These are phyloP conservation scores for Rana temporaria DNA, from an alignment of 2,113 vertebrate genomes.

Conservation along the genomic window DNA sequence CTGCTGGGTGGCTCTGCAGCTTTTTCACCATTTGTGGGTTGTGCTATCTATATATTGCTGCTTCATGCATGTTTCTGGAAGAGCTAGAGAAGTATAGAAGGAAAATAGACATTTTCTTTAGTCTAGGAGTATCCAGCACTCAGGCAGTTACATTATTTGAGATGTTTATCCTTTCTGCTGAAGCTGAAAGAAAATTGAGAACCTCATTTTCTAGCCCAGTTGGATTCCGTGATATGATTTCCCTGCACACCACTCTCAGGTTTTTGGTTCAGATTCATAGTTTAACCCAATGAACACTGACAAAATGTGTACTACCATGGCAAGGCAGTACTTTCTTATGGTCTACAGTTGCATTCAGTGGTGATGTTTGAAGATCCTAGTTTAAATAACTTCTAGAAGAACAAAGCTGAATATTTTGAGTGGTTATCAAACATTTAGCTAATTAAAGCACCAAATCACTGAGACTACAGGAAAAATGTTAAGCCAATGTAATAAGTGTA, in stretches of 20 bases:
- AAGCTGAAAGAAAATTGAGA: constrained; percentile 56
- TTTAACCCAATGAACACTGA: constrained; percentile 27
- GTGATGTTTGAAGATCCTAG: no score
- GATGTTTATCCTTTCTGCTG: constrained; percentile 46
- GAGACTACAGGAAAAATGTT: no score
- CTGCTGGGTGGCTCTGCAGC: no score
- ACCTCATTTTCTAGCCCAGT: constrained; percentile 54
- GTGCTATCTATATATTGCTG: not conserved
- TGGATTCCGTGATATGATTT: constrained; percentile 52
- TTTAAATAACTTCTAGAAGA: no score
- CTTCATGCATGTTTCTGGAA: not conserved
- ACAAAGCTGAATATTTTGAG: no score
- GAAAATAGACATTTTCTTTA: constrained; percentile 7
- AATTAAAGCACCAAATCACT: no score
- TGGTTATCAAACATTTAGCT: no score
- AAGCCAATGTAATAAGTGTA: no score
- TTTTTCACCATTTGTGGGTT: no score
- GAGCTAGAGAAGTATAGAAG: not conserved
- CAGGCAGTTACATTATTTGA: constrained; percentile 37
- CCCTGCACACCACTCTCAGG: constrained; percentile 29
- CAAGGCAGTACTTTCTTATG: no score
- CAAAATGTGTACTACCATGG: not conserved
- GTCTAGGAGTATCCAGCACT: constrained; percentile 7
- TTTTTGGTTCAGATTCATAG: constrained; percentile 17
- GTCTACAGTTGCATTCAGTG: no score